These are phyloP conservation scores for Rhipidura dahli DNA, from an alignment of 2,113 vertebrate genomes.

Conservation along the genomic window DNA sequence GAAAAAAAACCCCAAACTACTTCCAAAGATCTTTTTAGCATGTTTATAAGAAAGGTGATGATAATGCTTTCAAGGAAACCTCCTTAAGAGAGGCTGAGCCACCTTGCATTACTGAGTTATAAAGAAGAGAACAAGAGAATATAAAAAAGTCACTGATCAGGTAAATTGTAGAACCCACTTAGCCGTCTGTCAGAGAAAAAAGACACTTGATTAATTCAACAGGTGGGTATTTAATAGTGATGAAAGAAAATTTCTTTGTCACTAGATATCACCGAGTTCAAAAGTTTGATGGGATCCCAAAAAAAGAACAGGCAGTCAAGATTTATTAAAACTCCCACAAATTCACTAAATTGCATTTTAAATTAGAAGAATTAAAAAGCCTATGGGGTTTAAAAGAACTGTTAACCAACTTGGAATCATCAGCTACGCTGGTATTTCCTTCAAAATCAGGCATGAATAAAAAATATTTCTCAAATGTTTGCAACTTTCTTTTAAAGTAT, in stretches of 20 bases:
- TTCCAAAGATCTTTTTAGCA: neutral
- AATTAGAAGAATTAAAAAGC: neutral
- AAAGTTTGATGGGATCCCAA: neutral
- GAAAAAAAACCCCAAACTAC: fast-evolving
- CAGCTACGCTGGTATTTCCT: neutral
- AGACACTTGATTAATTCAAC: neutral
- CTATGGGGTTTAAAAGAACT: neutral
- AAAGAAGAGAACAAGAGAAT: neutral
- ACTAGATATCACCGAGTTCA: neutral
- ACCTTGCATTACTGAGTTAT: neutral
- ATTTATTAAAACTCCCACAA: neutral
- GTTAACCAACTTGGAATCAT: neutral
- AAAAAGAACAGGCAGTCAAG: neutral
- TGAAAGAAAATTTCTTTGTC: neutral
- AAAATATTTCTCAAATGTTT: neutral
- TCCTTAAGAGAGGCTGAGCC: neutral
- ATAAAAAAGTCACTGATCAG: neutral
- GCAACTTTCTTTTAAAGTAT: neutral
- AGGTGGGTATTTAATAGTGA: neutral
- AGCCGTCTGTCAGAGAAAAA: neutral
- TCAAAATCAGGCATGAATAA: neutral
- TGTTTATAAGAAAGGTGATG: neutral
- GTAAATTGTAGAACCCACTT: neutral
- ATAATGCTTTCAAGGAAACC: neutral
- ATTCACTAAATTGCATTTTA: neutral